Conservation (phyloP, 2,888 invertebrate species). For the Latrodectus hesperus region DNA sequence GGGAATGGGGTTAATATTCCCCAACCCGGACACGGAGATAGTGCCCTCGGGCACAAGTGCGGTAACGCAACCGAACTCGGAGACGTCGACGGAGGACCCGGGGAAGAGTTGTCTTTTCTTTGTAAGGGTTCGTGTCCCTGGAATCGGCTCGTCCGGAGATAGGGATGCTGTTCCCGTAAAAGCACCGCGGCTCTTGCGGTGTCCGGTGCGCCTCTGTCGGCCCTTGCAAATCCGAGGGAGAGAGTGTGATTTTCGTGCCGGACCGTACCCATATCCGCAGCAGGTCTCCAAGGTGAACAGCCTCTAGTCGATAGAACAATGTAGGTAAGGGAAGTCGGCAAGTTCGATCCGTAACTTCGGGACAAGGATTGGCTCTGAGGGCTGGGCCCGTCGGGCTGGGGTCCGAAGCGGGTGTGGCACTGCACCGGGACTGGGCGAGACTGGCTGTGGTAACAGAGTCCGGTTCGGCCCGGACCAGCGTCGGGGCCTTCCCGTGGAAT, state of each 20-base stretch:
- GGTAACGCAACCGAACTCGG: no score
- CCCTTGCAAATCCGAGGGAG: conserved; percentile 7
- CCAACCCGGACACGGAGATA: no score
- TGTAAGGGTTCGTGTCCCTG: conserved; percentile 75
- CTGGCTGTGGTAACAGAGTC: conserved; percentile 28
- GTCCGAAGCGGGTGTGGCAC: conserved; percentile 76
- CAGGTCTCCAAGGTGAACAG: conserved; percentile 84
- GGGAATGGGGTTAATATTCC: no score
- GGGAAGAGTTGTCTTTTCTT: conserved; percentile 77
- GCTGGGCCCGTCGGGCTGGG: conserved; percentile 80
- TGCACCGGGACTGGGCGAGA: conserved; percentile 73
- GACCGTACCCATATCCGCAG: conserved; percentile 80
- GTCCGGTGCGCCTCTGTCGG: no score
- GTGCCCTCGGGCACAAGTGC: no score
- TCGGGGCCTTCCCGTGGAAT: conserved; percentile 72
- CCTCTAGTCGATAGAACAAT: conserved; percentile 82
- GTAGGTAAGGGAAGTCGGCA: conserved; percentile 83
- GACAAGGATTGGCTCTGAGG: conserved; percentile 85
- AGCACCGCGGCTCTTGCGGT: conserved; percentile 73
- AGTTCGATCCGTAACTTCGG: conserved; percentile 79
- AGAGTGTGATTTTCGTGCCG: conserved; percentile 60
- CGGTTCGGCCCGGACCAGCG: conserved; percentile 71
- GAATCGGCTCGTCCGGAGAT: conserved; percentile 76
- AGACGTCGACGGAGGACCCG: conserved; percentile 70
- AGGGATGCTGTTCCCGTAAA: conserved; percentile 74